Conservation (phyloP, 2,888 invertebrate genomes). For the Eupithecia pulchellata region DNA sequence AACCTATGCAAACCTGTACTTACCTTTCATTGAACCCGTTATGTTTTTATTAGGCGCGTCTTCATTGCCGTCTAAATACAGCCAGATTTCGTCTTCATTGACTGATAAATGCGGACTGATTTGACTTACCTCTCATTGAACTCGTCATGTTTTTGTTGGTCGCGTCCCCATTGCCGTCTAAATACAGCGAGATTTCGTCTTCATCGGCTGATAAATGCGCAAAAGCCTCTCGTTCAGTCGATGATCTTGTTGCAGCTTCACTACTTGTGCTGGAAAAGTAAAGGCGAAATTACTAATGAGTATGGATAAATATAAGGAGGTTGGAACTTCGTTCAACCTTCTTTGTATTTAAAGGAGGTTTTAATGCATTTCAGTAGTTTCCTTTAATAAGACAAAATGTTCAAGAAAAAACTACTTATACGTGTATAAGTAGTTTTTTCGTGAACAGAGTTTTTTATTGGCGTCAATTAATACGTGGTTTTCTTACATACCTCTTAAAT, state of each 20-base stretch:
- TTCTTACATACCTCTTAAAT: constrained; percentile 89
- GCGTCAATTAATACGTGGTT: background rate
- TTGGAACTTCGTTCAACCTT: background rate
- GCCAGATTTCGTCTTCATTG: constrained; percentile 93
- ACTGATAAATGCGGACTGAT: constrained; percentile 65
- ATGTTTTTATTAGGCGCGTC: constrained; percentile 60
- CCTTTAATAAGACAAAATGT: background rate
- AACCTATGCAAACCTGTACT: too few species aligned
- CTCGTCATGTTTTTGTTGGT: constrained; percentile 61
- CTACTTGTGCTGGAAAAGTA: constrained; percentile 81
- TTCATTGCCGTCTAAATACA: constrained; percentile 89
- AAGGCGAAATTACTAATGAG: background rate
- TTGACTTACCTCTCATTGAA: constrained; percentile 65
- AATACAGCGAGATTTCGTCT: constrained; percentile 91
- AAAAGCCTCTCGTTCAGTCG: constrained; percentile 82
- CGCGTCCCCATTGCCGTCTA: constrained; percentile 87
- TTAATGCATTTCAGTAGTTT: background rate
- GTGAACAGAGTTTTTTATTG: too few species aligned
- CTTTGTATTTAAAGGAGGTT: background rate
- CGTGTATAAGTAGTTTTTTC: too few species aligned
- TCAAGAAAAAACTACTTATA: too few species aligned
- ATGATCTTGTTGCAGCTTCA: constrained; percentile 74
- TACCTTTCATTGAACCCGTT: constrained; percentile 69
- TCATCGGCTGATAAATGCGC: constrained; percentile 91
- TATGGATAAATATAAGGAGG: too few species aligned